These are phyloP conservation scores for Himalopsyche kuldschensis DNA, from an alignment of 2,888 invertebrate species.

Conservation along the genomic window DNA sequence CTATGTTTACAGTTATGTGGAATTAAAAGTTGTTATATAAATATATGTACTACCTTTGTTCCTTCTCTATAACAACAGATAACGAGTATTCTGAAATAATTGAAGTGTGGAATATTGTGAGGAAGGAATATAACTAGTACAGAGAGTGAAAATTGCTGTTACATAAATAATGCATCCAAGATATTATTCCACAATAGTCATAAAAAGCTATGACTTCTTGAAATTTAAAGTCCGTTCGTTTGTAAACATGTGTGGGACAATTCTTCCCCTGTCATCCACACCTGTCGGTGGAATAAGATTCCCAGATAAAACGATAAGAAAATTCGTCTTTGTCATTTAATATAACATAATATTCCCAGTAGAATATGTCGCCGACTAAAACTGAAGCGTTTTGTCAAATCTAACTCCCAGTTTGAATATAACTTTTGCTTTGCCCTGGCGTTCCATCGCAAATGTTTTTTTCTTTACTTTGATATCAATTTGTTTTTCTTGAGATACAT, in stretches of 20 bases:
- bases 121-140: too few species aligned
- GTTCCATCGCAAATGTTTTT: background rate
- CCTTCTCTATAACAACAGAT: too few species aligned
- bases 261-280: conserved; percentile 14
- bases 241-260: background rate
- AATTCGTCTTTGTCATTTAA: conserved; percentile 24
- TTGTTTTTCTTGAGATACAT: background rate
- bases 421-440: background rate
- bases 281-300: conserved; percentile 4
- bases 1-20: too few species aligned
- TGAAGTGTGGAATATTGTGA: too few species aligned
- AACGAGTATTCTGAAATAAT: too few species aligned
- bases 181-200: background rate
- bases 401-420: background rate
- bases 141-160: too few species aligned
- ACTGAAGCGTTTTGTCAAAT: conserved; percentile 10
- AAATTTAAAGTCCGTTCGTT: background rate
- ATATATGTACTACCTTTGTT: too few species aligned
- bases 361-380: background rate
- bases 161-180: background rate
- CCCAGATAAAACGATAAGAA: conserved; percentile 9
- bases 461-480: background rate
- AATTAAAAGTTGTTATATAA: too few species aligned
- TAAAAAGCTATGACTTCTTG: background rate
- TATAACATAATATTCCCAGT: conserved; percentile 14